These are phyloP conservation scores for Cranoglanis bouderius DNA, from an alignment of 2,113 vertebrate genomes.

Conservation along the genomic window DNA sequence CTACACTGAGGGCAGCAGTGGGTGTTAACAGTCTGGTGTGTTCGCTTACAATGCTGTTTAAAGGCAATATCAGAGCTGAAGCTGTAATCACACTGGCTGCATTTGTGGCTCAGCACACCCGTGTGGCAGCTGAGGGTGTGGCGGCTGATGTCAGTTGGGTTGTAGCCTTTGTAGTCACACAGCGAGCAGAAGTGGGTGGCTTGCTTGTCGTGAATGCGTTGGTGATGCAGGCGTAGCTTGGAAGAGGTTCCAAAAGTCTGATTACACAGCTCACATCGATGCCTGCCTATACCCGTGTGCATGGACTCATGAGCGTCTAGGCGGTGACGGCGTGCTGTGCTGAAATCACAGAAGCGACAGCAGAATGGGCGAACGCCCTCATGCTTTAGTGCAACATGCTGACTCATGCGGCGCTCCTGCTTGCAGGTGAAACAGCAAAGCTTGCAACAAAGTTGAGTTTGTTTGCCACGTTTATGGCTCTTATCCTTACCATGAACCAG, in stretches of 20 bases:
- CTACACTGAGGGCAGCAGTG: slow-evolving; percentile 77
- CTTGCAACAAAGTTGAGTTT: slow-evolving; percentile 65
- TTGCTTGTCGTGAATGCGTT: slow-evolving; percentile 86
- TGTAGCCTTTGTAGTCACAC: slow-evolving; percentile 89
- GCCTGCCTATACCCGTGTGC: slow-evolving; percentile 88
- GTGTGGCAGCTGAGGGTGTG: slow-evolving; percentile 87
- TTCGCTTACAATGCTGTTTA: slow-evolving; percentile 85
- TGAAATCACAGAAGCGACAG: slow-evolving; percentile 86
- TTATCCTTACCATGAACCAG: slow-evolving; percentile 66
- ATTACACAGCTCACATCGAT: slow-evolving; percentile 76
- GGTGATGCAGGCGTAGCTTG: slow-evolving; percentile 85
- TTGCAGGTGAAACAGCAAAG: slow-evolving; percentile 84
- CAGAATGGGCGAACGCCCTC: slow-evolving; percentile 79
- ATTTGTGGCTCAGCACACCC: slow-evolving; percentile 76
- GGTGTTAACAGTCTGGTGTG: slow-evolving; percentile 69
- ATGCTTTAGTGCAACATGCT: slow-evolving; percentile 84
- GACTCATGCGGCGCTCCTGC: slow-evolving; percentile 80
- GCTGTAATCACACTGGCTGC: slow-evolving; percentile 79
- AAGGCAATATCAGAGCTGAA: slow-evolving; percentile 88
- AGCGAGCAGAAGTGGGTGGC: slow-evolving; percentile 85
- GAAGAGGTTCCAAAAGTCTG: slow-evolving; percentile 90
- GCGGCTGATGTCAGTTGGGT: slow-evolving; percentile 84
- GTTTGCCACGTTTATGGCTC: slow-evolving; percentile 51
- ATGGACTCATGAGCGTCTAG: slow-evolving; percentile 89
- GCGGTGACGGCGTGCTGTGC: slow-evolving; percentile 85